Evolutionary conservation across 2,888 invertebrate species (phyloP).

Genomic region (Philereme transversata): DNA sequence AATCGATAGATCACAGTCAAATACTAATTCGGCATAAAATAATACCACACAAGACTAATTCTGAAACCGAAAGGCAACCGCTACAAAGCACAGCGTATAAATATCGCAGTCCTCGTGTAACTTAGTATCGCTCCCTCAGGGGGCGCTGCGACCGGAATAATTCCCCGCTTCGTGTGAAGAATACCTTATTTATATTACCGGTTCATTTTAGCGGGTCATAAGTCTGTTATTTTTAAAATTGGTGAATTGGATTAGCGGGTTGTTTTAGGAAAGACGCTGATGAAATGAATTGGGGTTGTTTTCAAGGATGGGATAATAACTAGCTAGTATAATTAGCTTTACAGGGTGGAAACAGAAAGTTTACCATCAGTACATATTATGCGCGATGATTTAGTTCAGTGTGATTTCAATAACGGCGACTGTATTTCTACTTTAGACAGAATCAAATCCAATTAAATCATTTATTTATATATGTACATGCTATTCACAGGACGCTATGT

Average conservation of each 20-base stretch:
- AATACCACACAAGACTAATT: background rate
- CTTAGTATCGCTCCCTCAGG: conserved; percentile 46
- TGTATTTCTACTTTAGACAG: too few relatives aligned
- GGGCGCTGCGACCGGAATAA: conserved; percentile 54
- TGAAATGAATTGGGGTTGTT: background rate
- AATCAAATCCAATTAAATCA: too few relatives aligned
- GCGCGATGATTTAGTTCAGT: too few relatives aligned
- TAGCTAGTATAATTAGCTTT: background rate
- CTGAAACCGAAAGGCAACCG: background rate
- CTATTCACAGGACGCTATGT: too few relatives aligned
- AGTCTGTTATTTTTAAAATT: conserved; percentile 26
- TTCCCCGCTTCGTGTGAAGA: conserved; percentile 45
- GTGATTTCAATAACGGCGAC: too few relatives aligned
- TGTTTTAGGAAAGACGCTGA: background rate
- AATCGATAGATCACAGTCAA: too few relatives aligned
- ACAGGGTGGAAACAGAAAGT: too few relatives aligned
- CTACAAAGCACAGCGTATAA: conserved; percentile 19
- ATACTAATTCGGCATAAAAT: too few relatives aligned
- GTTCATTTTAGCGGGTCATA: conserved; percentile 25
- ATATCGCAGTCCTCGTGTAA: conserved; percentile 23
- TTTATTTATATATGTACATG: too few relatives aligned
- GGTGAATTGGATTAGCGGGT: conserved; percentile 9
- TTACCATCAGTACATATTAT: too few relatives aligned
- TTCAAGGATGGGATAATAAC: background rate
- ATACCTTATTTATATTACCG: conserved; percentile 36